Conservation (phyloP, 2,113 vertebrate species). For the Ictidomys tridecemlineatus region DNA sequence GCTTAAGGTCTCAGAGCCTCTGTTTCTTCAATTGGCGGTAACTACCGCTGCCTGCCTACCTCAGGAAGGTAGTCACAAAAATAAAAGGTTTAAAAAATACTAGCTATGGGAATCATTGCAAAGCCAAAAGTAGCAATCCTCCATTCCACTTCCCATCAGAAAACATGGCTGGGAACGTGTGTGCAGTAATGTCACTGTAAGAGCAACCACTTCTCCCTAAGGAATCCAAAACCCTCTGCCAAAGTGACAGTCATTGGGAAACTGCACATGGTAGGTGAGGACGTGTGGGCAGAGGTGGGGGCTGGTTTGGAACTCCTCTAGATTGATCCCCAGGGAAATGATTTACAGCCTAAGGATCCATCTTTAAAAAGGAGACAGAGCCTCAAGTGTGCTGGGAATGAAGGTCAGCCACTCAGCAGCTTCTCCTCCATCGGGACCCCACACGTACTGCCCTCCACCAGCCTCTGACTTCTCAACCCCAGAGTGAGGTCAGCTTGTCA, state of each 20-base stretch:
- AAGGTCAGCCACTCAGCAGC: neutral
- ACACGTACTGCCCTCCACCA: neutral
- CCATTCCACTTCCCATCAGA: neutral
- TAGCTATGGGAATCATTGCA: neutral
- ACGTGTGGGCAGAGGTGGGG: neutral
- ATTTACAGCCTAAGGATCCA: neutral
- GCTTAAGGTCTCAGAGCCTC: neutral
- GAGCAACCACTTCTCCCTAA: neutral
- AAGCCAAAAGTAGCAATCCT: neutral
- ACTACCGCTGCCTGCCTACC: neutral
- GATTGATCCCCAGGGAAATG: neutral
- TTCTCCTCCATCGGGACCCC: neutral
- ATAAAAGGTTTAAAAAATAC: neutral
- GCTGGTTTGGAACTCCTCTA: fast-evolving
- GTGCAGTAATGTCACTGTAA: neutral
- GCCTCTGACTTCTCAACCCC: neutral
- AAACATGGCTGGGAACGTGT: neutral
- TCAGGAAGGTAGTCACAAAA: neutral
- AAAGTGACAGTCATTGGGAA: neutral
- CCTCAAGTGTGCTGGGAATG: neutral
- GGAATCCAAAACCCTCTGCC: neutral
- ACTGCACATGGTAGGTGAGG: neutral
- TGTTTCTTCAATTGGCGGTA: neutral
- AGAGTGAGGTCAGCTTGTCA: neutral
- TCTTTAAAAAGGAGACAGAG: neutral